Conservation (phyloP, 2,113 vertebrate species). For the Eupsittula cactorum region DNA sequence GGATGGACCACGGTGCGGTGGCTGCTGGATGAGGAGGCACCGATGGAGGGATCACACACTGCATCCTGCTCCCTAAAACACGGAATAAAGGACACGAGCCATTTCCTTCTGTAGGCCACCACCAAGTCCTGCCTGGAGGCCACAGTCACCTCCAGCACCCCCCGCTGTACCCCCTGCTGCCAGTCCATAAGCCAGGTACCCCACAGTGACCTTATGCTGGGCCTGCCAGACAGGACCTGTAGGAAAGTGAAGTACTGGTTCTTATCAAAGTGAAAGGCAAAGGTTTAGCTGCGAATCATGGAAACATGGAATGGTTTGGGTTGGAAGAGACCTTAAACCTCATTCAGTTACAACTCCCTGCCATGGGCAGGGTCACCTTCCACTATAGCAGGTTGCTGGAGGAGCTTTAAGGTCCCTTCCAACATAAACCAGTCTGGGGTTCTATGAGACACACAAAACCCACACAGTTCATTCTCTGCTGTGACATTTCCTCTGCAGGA, state of each 20-base stretch:
- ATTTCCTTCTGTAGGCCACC: not conserved
- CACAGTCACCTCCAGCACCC: not conserved
- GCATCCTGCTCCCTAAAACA: not conserved
- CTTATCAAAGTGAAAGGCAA: not conserved
- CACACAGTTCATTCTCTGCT: not conserved
- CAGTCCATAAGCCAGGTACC: not conserved
- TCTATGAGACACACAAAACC: not conserved
- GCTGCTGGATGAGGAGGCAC: not conserved
- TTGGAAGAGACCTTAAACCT: not conserved
- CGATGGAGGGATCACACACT: fast-evolving
- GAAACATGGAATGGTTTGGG: not conserved
- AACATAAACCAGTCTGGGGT: not conserved
- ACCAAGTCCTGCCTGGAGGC: not conserved
- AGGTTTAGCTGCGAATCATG: not conserved
- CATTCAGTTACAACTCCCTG: not conserved
- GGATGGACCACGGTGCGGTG: fast-evolving
- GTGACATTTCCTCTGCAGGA: not conserved
- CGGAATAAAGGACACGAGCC: fast-evolving
- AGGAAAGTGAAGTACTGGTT: not conserved
- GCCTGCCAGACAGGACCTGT: not conserved
- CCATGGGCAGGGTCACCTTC: not conserved
- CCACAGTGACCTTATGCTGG: not conserved
- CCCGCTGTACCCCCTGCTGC: fast-evolving
- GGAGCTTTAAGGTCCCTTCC: not conserved
- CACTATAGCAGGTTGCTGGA: not conserved